A percentile compares a stretch with the other conserved stretches of the same genome.
These are phyloP conservation scores for Hucho hucho DNA, from an alignment of 2,113 vertebrate genomes.

Conservation along the genomic window DNA sequence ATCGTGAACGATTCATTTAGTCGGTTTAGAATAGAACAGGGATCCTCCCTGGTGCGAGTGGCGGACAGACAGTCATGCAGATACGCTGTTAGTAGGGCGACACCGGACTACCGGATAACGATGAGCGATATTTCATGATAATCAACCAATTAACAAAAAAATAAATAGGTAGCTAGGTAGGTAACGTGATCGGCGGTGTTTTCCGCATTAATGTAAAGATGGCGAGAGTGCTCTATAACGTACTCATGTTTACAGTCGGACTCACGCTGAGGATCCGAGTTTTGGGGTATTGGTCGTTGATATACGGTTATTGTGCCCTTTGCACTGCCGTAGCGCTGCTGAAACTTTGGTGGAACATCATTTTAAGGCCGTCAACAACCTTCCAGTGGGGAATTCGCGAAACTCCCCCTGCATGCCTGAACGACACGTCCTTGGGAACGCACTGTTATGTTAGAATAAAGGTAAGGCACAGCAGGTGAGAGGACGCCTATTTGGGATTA, in stretches of 20 bases:
- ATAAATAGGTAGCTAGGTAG: slow-evolving; percentile 27
- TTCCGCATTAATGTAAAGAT: slow-evolving; percentile 76
- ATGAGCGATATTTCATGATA: slow-evolving; percentile 36
- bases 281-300: slow-evolving; percentile 84
- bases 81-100: slow-evolving; percentile 39
- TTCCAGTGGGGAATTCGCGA: slow-evolving; percentile 85
- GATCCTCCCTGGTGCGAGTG: slow-evolving; percentile 55
- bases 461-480: slow-evolving; percentile 68
- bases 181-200: slow-evolving; percentile 44
- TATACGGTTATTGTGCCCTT: slow-evolving; percentile 86
- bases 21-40: neutral
- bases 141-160: slow-evolving; percentile 15
- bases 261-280: slow-evolving; percentile 74
- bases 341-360: slow-evolving; percentile 90
- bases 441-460: slow-evolving; percentile 96
- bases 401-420: slow-evolving; percentile 85
- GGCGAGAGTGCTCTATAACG: slow-evolving; percentile 80
- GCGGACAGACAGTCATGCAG: slow-evolving; percentile 50
- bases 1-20: slow-evolving; percentile 56
- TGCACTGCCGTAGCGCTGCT: slow-evolving; percentile 82
- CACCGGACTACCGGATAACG: slow-evolving; percentile 25
- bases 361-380: slow-evolving; percentile 80
- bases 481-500: too few species aligned
- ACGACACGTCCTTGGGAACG: slow-evolving; percentile 92
- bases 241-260: slow-evolving; percentile 70